Conservation (phyloP, 2,888 invertebrate species). For the Pristionchus japonicus region DNA sequence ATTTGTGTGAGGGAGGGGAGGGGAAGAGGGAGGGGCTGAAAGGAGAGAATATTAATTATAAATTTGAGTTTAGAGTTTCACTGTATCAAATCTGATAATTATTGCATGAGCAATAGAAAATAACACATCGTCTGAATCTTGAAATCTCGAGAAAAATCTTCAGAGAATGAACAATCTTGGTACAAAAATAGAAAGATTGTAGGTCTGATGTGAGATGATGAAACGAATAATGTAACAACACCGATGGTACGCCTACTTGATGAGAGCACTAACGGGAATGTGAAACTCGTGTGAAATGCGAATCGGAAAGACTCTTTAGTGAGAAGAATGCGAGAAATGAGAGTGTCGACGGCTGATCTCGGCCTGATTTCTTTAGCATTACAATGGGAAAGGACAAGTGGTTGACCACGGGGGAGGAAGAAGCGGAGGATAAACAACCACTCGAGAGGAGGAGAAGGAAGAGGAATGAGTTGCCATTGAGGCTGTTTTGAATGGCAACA, state of each 20-base stretch:
- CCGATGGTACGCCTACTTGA: not conserved
- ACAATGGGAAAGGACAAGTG: slow-evolving; percentile 34
- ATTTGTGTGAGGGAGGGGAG: not conserved
- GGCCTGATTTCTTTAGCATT: slow-evolving; percentile 28
- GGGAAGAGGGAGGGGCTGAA: not conserved
- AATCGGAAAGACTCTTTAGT: slow-evolving; percentile 6
- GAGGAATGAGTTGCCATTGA: not conserved
- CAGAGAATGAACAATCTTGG: too few relatives aligned
- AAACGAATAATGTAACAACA: not conserved
- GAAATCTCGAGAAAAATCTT: too few relatives aligned
- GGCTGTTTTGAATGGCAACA: too few relatives aligned
- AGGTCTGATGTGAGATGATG: not conserved
- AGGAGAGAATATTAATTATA: not conserved
- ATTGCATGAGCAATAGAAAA: too few relatives aligned
- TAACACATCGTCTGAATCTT: too few relatives aligned
- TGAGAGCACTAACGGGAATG: not conserved
- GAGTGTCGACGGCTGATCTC: not conserved
- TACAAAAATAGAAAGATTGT: too few relatives aligned
- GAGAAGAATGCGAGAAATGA: slow-evolving; percentile 28
- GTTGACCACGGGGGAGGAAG: slow-evolving; percentile 1
- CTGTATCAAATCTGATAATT: too few relatives aligned
- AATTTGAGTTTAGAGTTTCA: too few relatives aligned
- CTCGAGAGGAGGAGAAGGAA: not conserved
- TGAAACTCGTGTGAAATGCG: not conserved
- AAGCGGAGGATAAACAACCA: slow-evolving; percentile 35